Evolutionary conservation across 1,140 invertebrate genomes (phyloP).

Genomic region (Cydia fagiglandana): DNA sequence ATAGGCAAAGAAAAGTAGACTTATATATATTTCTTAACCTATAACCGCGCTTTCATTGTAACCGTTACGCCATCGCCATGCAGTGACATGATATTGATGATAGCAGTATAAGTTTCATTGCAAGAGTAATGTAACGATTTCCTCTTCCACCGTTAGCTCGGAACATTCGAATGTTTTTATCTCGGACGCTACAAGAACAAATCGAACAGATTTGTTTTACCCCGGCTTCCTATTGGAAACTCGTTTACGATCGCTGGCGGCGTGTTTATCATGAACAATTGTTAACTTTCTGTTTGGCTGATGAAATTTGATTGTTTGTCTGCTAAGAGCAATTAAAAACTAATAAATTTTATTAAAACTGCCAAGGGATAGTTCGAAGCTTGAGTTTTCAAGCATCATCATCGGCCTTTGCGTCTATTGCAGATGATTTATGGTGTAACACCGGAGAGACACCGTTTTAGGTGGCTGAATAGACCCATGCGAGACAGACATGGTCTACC

Average conservation of each 20-base stretch:
- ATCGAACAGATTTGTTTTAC: conserved; percentile 24
- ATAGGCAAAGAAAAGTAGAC: too few species aligned
- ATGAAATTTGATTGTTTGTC: background rate
- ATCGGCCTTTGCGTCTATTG: too few species aligned
- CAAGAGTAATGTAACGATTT: conserved; percentile 24
- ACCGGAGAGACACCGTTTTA: too few species aligned
- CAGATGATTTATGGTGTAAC: too few species aligned
- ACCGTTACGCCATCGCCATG: background rate
- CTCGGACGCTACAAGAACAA: conserved; percentile 23
- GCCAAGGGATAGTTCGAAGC: background rate
- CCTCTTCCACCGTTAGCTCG: conserved; percentile 11
- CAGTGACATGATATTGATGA: background rate
- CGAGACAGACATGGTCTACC: too few species aligned
- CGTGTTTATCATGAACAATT: background rate
- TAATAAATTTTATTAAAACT: background rate
- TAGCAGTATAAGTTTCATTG: conserved; percentile 21
- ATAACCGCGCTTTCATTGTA: background rate
- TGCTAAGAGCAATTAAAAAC: background rate
- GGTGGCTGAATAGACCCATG: too few species aligned
- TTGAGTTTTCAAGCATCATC: background rate
- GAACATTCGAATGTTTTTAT: conserved; percentile 28
- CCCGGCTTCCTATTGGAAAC: conserved; percentile 27
- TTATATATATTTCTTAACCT: too few species aligned
- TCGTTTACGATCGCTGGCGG: background rate
- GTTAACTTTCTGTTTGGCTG: background rate